Conservation (phyloP, 2,888 invertebrate species). For the Spodoptera littoralis region DNA sequence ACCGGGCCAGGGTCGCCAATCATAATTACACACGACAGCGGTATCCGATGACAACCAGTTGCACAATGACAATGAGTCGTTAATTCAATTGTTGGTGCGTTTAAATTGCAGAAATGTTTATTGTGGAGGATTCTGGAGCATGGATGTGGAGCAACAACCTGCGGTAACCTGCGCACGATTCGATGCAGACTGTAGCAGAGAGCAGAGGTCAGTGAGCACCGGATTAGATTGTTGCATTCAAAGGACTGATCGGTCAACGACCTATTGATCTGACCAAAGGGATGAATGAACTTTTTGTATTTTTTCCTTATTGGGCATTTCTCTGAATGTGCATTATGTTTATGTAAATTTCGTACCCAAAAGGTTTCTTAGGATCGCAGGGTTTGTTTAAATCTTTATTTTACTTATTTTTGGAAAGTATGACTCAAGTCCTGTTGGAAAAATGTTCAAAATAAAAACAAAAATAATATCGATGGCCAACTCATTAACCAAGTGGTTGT, state of each 20-base stretch:
- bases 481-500: conserved; percentile 31
- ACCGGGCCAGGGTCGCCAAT: conserved; percentile 67
- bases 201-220: conserved; percentile 37
- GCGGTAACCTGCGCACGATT: conserved; percentile 24
- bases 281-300: conserved; percentile 21
- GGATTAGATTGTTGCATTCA: conserved; percentile 36
- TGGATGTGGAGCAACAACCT: conserved; percentile 31
- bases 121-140: conserved; percentile 8
- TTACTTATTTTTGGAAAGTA: too few relatives aligned
- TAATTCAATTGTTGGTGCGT: conserved; percentile 49
- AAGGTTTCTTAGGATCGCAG: too few relatives aligned
- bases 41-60: conserved; percentile 66
- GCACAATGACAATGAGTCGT: conserved; percentile 56
- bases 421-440: too few relatives aligned
- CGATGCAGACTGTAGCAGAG: conserved; percentile 16
- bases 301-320: conserved; percentile 7
- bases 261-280: conserved; percentile 4
- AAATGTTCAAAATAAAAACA: background rate
- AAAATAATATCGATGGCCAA: background rate
- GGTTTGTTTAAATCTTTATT: too few relatives aligned
- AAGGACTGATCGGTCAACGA: conserved; percentile 33
- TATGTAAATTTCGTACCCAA: background rate
- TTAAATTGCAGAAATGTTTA: conserved; percentile 16
- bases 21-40: conserved; percentile 62
- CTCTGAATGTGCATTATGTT: conserved; percentile 1